Evolutionary conservation across 2,888 invertebrate species (phyloP), one percentile per base, ranked within the genome.

Genomic region (Ernsta delagoae): DNA sequence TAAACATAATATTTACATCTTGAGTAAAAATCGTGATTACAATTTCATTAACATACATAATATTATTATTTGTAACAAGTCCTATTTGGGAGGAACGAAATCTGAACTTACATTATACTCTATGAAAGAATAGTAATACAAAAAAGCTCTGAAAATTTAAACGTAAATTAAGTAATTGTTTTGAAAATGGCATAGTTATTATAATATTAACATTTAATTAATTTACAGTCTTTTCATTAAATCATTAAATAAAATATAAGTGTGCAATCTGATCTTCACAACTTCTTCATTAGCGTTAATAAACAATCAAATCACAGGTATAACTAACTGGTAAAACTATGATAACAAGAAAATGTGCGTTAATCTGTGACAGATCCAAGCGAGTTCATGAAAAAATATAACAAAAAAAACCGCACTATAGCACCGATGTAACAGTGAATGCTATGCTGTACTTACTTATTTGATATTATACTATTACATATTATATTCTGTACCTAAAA

Each of bases 1-100:
- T 86, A 84, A 88, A 16, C 16, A 89, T 87, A 48, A 48, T 92
- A 92, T 93, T 92, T 92, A 93, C 92, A 93, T 83, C 80, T 84
- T 85, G 87, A 89, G 87, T 90, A 88, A 83, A 78, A 78, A 83
- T 83, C 56, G 48, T 81, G 79, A 79, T 72, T 82, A 83, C 77
- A 79, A 81, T 78, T 78, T 78, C 64, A 57, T 34, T 80, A 83
- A 84, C 81, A 83, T 83, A 78, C 16, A 16, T n/a, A n/a, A n/a
- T n/a, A n/a, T n/a, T n/a, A n/a, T n/a, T 16, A 16, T 84, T 83
- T 82, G 83, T 85, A 82, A 83, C 48, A 31, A 77, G 75, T 41
- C 78, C 79, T 77, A 72, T 75, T 71, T 76, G 75, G 78, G 76
- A 75, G 71, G 77, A 73, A 78, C 75, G 78, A 60, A 78, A 74